A percentile compares a stretch with the other conserved stretches of the same genome.
Evolutionary conservation across 92 coral and sea anemone species (phyloP).

Genomic region (Actinostola sp.): DNA sequence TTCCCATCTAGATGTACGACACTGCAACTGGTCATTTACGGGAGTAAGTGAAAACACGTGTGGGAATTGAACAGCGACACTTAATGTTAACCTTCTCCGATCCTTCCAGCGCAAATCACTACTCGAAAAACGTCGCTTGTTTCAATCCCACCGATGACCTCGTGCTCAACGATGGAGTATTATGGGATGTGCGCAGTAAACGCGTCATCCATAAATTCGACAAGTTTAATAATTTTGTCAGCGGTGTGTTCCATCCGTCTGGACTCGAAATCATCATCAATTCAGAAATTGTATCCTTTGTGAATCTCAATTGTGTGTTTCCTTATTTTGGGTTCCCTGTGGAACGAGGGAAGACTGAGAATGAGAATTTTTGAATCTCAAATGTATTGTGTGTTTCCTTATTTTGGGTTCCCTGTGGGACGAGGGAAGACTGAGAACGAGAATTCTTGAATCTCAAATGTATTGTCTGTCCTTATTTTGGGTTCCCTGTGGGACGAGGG

Average conservation of each 20-base stretch:
- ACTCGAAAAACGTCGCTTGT: constrained; percentile 86
- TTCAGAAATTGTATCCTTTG: constrained; percentile 98
- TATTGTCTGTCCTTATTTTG: too few species aligned
- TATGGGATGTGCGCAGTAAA: constrained; percentile 91
- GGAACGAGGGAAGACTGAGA: too few species aligned
- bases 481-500: too few species aligned
- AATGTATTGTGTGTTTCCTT: too few species aligned
- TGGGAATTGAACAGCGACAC: too few species aligned
- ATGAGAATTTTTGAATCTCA: too few species aligned
- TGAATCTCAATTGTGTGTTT: background rate
- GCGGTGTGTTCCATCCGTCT: constrained; percentile 97
- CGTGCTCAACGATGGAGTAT: constrained; percentile 93
- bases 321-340: too few species aligned
- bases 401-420: too few species aligned
- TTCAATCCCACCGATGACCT: constrained; percentile 93
- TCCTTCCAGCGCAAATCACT: constrained; percentile 79
- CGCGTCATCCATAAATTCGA: constrained; percentile 96
- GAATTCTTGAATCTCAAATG: too few species aligned
- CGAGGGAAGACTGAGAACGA: too few species aligned
- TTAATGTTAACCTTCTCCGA: constrained; percentile 69
- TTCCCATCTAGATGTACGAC: background rate
- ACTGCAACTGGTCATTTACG: too few species aligned
- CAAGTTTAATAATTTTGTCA: constrained; percentile 92
- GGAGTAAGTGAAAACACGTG: too few species aligned
- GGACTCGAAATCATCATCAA: constrained; percentile 95